Percentiles rank a stretch among this genome's conserved stretches.
These are phyloP conservation scores for Acropora yongei DNA, from an alignment of 64 coral and sea anemone species.

Conservation along the genomic window DNA sequence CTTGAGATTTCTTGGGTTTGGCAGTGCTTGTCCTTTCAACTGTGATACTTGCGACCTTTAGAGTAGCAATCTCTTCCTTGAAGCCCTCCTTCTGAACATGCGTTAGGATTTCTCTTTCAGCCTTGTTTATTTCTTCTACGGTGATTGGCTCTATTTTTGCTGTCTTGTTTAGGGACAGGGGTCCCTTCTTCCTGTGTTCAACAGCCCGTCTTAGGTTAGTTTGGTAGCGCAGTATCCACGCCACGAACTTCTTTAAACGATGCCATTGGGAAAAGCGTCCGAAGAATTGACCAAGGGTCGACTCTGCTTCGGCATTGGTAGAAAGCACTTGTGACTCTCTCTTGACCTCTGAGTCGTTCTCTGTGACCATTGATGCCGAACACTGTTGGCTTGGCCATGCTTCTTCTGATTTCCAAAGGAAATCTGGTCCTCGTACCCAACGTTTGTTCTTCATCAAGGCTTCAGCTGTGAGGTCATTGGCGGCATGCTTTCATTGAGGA, in stretches of 20 bases:
- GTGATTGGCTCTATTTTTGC: background rate
- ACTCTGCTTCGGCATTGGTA: background rate
- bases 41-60: background rate
- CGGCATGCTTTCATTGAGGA: constrained; percentile 32
- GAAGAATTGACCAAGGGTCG: background rate
- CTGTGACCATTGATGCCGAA: background rate
- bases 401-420: constrained; percentile 40
- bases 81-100: background rate
- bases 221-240: constrained; percentile 29
- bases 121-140: constrained; percentile 14
- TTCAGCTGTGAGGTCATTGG: constrained; percentile 23
- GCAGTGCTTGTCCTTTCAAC: background rate
- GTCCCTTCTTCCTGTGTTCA: background rate
- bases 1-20: background rate
- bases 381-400: constrained; percentile 42
- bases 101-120: constrained; percentile 1
- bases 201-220: background rate
- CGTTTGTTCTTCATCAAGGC: constrained; percentile 39
- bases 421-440: constrained; percentile 28
- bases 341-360: constrained; percentile 8
- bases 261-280: constrained; percentile 19
- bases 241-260: constrained; percentile 31
- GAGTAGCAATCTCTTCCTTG: background rate
- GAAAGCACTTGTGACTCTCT: constrained; percentile 10
- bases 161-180: background rate